A percentile compares a stretch with the other conserved stretches of the same genome.
Conservation (phyloP, 2,113 vertebrate genomes). For the Elephantulus edwardii region DNA sequence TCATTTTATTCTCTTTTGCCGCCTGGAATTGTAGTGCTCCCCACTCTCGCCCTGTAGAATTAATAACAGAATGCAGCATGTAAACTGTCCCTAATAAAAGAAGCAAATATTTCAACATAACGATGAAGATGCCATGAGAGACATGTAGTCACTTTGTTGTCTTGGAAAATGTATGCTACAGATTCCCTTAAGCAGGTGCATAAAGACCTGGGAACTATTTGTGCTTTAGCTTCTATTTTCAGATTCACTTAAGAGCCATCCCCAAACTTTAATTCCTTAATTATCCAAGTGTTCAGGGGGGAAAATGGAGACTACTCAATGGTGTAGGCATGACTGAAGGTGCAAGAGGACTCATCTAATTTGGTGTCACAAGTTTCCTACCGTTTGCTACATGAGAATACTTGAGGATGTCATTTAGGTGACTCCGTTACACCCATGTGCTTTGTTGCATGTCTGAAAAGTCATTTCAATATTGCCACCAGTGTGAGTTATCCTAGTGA, state of each 20-base stretch:
- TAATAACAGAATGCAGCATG: constrained; percentile 70
- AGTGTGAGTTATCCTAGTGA: constrained; percentile 27
- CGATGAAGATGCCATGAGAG: not conserved
- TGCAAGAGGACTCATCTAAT: constrained; percentile 44
- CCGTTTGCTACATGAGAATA: constrained; percentile 37
- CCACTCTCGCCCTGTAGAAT: constrained; percentile 53
- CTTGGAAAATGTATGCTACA: constrained; percentile 16
- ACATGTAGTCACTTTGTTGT: constrained; percentile 20
- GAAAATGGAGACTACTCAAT: not conserved
- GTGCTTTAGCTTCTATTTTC: constrained; percentile 33
- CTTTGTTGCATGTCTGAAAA: constrained; percentile 45
- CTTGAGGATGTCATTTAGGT: not conserved
- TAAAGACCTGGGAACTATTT: constrained; percentile 15
- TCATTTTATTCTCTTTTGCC: constrained; percentile 71
- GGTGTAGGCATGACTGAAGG: not conserved
- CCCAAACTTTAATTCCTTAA: constrained; percentile 36
- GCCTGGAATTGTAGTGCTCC: constrained; percentile 60
- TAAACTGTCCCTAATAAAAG: constrained; percentile 47
- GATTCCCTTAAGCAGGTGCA: constrained; percentile 11
- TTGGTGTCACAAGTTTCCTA: constrained; percentile 2
- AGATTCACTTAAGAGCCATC: not conserved
- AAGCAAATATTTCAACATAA: not conserved
- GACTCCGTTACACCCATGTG: not conserved
- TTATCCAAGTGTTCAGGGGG: constrained; percentile 36
- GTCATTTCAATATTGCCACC: constrained; percentile 41